These are phyloP conservation scores for Puffinus mauretanicus DNA, from an alignment of 2,113 vertebrate genomes.

Conservation along the genomic window DNA sequence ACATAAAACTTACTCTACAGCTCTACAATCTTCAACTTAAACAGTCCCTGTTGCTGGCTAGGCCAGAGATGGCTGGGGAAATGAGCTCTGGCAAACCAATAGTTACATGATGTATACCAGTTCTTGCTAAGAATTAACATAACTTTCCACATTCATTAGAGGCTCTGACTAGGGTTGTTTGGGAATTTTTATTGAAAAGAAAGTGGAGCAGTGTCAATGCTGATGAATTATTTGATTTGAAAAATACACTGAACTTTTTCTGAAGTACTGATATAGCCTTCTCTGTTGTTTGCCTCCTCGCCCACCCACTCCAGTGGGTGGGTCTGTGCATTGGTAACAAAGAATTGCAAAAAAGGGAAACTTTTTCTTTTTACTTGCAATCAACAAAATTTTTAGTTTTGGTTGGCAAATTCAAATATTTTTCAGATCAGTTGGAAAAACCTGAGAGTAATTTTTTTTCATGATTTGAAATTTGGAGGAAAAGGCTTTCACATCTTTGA, in stretches of 20 bases:
- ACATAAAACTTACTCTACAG: background rate
- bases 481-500: background rate
- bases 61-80: background rate
- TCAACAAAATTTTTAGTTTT: background rate
- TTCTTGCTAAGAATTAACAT: background rate
- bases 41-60: background rate
- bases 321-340: background rate
- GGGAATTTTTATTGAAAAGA: background rate
- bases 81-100: background rate
- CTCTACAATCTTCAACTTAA: background rate
- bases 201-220: background rate
- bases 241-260: background rate
- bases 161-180: background rate
- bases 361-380: background rate
- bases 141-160: background rate
- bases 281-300: background rate
- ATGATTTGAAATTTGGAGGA: background rate
- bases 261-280: background rate
- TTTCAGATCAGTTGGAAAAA: background rate
- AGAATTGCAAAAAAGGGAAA: background rate
- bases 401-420: background rate
- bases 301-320: too few species aligned
- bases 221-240: background rate
- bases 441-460: background rate
- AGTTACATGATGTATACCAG: background rate